These are phyloP conservation scores for Laticauda laticaudata DNA, from an alignment of 2,113 vertebrate species.

Conservation along the genomic window DNA sequence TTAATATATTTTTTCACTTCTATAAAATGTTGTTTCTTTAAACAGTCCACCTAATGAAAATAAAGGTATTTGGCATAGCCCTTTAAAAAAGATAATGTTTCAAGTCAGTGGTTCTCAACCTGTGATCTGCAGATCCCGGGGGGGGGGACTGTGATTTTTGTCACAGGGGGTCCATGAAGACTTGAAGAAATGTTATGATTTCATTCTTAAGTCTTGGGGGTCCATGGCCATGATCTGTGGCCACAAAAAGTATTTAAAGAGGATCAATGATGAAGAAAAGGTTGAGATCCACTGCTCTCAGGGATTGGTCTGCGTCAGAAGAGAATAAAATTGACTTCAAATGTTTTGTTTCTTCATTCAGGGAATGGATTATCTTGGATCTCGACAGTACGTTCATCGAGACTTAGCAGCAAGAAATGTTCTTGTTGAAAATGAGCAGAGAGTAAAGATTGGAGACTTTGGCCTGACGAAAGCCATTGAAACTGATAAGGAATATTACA, in stretches of 20 bases:
- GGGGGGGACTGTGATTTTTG: neutral
- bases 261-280: neutral
- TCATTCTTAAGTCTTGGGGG: neutral
- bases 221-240: neutral
- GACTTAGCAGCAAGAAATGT: conserved; percentile 95
- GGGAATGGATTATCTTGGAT: conserved; percentile 94
- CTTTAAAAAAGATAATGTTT: neutral
- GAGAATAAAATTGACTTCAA: neutral
- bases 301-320: neutral
- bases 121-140: neutral
- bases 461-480: conserved; percentile 96
- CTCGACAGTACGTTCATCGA: conserved; percentile 89
- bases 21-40: neutral
- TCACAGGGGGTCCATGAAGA: neutral
- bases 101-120: neutral
- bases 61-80: neutral
- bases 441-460: conserved; percentile 97
- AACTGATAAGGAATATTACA: conserved; percentile 94
- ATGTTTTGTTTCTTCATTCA: accelerated
- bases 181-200: neutral
- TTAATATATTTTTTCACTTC: neutral
- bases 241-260: neutral
- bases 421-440: conserved; percentile 89
- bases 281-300: neutral
- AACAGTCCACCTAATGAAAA: neutral